phyloP scores from a whole-genome alignment of 2,797 vertebrate genomes.

The Austrolebias charrua region DNA sequence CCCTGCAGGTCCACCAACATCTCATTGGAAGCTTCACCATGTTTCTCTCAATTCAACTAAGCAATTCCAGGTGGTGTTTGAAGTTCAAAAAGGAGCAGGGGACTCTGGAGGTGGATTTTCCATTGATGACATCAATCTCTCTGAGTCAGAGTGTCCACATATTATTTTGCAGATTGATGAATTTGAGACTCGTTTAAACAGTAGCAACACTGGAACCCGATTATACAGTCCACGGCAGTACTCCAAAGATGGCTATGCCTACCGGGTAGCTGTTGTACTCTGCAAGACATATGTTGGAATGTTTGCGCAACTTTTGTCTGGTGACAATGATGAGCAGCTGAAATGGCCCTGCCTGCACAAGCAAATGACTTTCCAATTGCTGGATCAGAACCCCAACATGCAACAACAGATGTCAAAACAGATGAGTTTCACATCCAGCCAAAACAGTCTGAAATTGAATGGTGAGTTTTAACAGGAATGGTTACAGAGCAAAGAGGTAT shows the following conservation, averaged over 20 bases:
- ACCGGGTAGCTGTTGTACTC: slow-evolving; percentile 57
- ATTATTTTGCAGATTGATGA: slow-evolving; percentile 78
- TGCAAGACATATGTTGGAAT: slow-evolving; percentile 36
- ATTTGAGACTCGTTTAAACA: slow-evolving; percentile 64
- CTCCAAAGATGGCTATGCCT: slow-evolving; percentile 83
- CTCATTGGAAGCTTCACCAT: slow-evolving; percentile 81
- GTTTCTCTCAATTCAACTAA: slow-evolving; percentile 69
- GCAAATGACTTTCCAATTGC: slow-evolving; percentile 78
- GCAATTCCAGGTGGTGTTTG: slow-evolving; percentile 81
- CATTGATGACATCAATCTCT: slow-evolving; percentile 88
- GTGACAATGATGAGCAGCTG: slow-evolving; percentile 78
- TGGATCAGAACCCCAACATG: slow-evolving; percentile 85
- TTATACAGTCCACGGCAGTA: slow-evolving; percentile 81
- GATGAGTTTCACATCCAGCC: slow-evolving; percentile 26
- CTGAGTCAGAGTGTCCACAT: slow-evolving; percentile 84
- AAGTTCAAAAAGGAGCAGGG: slow-evolving; percentile 74
- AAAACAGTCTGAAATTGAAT: accelerated
- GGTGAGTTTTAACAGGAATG: slow-evolving; percentile 12
- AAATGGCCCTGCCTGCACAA: slow-evolving; percentile 83
- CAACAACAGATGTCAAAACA: slow-evolving; percentile 52
- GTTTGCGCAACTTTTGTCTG: slow-evolving; percentile 78
- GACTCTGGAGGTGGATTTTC: slow-evolving; percentile 83
- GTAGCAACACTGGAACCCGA: not conserved
- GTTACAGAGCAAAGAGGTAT: not conserved
- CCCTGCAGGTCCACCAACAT: slow-evolving; percentile 47